Evolutionary conservation across 2,888 invertebrate genomes (phyloP), one percentile per base, ranked within the genome.

Genomic region (Lamproptera curius): DNA sequence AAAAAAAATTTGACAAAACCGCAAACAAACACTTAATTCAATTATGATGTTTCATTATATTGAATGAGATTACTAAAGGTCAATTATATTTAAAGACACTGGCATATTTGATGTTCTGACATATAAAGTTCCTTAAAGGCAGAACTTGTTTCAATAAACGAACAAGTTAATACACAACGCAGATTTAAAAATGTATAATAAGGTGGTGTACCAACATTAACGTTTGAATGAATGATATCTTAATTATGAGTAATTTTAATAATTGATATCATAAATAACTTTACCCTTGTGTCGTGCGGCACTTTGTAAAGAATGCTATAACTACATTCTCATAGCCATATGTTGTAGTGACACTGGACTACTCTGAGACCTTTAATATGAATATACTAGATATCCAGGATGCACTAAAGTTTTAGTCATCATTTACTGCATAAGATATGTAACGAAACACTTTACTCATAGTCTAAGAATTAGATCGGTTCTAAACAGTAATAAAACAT

Each of bases 231-330:
- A 13, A 20, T 34, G 26, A 34, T 42, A 34, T 48, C 42, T 48
- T 42, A 38, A 42, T 48, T 42, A 23, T 26, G 5, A 16, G 31
- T 38, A 48, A 48, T 48, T 42, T 38, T 16, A 34, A 48, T 42
- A 42, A 47, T 42, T 42, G 31, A 42, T 17, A 42, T 38, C 31
- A 34, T 42, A 42, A 42, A 48, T 42, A 42, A 48, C 33, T 34
- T 38, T 9, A 11, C 17, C 42, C 38, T 42, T 38, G 17, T 16
- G 9, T 16, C 16, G 33, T 28, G 3, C 16, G 6, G 37, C 16
- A 13, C 8, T 36, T 41, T 8, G 26, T 34, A 8, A 38, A n/a
- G 41, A 38, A 47, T 42, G 42, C 16, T n/a, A 13, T 5, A 16
- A 34, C 38, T 38, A 42, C 38, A 48, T 42, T 48, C 37, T 26